Conservation (phyloP, 2,888 invertebrate genomes). For the Patella caerulea region DNA sequence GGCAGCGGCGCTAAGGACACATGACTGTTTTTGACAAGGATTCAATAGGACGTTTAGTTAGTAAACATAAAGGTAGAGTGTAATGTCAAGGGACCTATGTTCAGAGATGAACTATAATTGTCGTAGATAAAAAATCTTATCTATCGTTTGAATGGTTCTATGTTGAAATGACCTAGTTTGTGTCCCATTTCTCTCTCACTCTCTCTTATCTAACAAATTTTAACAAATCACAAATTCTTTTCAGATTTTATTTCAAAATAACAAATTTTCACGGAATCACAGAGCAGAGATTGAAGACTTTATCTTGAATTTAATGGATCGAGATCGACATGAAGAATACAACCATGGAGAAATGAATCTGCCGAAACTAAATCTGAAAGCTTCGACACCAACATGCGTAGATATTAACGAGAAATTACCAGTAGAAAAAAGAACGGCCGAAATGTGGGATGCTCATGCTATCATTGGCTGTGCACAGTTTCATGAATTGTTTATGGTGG, state of each 20-base stretch:
- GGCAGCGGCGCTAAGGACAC: no score
- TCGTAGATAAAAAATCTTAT: no score
- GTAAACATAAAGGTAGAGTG: no score
- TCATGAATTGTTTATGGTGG: slow-evolving; percentile 57
- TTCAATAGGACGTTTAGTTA: no score
- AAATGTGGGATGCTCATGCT: slow-evolving; percentile 56
- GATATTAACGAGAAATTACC: slow-evolving; percentile 56
- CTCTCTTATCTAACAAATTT: background rate
- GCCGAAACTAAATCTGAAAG: slow-evolving; percentile 53
- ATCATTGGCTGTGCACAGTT: slow-evolving; percentile 64
- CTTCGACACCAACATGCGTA: slow-evolving; percentile 50
- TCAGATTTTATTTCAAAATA: background rate
- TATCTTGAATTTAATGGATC: slow-evolving; percentile 47
- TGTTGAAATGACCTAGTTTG: no score
- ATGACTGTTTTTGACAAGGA: no score
- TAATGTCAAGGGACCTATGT: no score
- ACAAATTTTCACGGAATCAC: slow-evolving; percentile 51
- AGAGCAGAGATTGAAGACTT: slow-evolving; percentile 59
- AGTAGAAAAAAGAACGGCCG: slow-evolving; percentile 44
- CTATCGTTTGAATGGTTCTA: no score
- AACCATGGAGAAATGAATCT: slow-evolving; percentile 30
- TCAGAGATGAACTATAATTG: no score
- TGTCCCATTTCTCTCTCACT: no score
- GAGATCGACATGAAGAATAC: slow-evolving; percentile 36
- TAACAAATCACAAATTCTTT: background rate